Evolutionary conservation across 2,113 vertebrate species (phyloP).

Genomic region (Asarcornis scutulata): DNA sequence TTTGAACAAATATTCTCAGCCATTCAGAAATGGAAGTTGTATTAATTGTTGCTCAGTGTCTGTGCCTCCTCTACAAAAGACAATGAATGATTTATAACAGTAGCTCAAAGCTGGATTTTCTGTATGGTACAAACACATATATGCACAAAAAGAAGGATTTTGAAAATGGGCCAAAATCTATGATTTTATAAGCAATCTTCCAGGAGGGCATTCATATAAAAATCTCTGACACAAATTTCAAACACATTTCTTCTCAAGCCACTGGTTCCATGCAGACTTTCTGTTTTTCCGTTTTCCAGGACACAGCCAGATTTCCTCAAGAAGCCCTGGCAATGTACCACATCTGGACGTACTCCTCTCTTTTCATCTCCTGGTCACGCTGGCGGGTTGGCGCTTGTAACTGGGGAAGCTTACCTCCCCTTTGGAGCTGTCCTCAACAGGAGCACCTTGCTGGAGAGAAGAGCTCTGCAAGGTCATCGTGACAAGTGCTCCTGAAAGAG

Average conservation of each 20-base stretch:
- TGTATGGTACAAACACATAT: not conserved
- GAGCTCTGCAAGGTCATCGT: not conserved
- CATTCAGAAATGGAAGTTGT: not conserved
- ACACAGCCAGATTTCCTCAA: not conserved
- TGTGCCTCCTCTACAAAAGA: not conserved
- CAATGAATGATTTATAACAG: not conserved
- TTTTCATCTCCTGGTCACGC: not conserved
- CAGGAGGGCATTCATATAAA: not conserved
- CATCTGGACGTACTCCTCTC: not conserved
- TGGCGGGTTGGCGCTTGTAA: not conserved
- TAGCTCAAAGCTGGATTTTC: not conserved
- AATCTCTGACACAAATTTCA: not conserved
- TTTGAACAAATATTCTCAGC: not conserved
- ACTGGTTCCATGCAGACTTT: not conserved
- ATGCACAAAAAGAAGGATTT: not conserved
- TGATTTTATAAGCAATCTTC: not conserved
- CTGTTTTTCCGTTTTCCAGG: conserved; percentile 9
- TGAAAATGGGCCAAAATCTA: not conserved
- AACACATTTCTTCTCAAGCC: not conserved
- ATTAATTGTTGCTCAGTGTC: not conserved
- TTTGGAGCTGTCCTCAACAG: not conserved
- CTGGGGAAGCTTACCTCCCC: not conserved
- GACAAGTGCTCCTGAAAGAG: not conserved
- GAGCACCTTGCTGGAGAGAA: not conserved
- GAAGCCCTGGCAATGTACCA: not conserved